Evolutionary conservation across 2,888 invertebrate species (phyloP), one percentile per base, ranked within the genome.

Genomic region (Keiferia lycopersicella): DNA sequence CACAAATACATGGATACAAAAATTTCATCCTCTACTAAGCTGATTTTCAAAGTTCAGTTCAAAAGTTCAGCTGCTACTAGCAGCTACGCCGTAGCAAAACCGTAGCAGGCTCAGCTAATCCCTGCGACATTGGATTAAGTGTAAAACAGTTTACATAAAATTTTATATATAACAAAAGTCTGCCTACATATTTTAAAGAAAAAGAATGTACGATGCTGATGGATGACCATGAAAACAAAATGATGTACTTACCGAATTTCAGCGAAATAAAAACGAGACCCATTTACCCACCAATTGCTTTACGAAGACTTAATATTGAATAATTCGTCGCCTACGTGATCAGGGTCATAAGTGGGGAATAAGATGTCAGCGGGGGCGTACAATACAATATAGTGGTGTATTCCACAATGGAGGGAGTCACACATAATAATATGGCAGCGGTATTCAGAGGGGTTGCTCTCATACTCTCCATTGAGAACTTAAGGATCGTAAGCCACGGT

Each of bases 391-490:
- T 62, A 62, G 48, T 73, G 80, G 77, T 85, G 82, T 84, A 84
- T 82, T 75, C 81, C 84, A 81, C 86, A 87, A 85, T 85, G 78
- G 80, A 75, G 80, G 78, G 78, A 83, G 83, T 89, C 87, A 86
- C 87, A 88, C 89, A 91, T 88, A 88, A 89, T 90, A 89, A 89
- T 87, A 88, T 81, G 84, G 79, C 86, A 82, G 86, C 83, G 91
- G 91, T 86, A 91, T 56, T 56, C n/a, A n/a, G 10, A 26, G 56
- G 56, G 56, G 56, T 18, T 34, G 16, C 16, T 56, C 34, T 16
- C 56, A 34, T 4, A 6, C 10, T 10, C 16, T 14, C n/a, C 30
- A 26, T 14, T 7, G n/a, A 2, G 1, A 3, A 1, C n/a, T 4
- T 1, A 16, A n/a, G 1, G 45, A 45, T 45, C 16, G 3, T 11